A percentile compares a stretch with the other conserved stretches of the same genome.
Evolutionary conservation across 2,113 vertebrate species (phyloP).

Genomic region (Embiotoca jacksoni): DNA sequence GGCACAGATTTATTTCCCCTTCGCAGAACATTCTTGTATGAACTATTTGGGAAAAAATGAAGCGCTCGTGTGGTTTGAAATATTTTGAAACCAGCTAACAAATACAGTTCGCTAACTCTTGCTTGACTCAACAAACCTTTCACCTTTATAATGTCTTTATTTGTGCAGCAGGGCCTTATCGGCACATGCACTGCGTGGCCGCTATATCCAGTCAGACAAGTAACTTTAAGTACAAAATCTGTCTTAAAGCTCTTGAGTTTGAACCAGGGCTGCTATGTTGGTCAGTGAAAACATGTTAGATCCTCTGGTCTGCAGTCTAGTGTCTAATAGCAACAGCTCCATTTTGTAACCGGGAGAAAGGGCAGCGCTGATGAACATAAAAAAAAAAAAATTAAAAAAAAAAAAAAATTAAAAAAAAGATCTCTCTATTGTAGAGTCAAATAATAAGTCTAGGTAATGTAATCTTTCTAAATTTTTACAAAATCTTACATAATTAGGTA

Average conservation of each 20-base stretch:
- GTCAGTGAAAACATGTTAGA: too few relatives aligned
- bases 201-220: background rate
- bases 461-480: too few relatives aligned
- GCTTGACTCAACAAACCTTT: background rate
- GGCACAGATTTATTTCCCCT: conserved; percentile 14
- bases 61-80: background rate
- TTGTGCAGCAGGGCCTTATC: background rate
- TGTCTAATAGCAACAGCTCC: too few relatives aligned
- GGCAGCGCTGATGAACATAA: too few relatives aligned
- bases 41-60: background rate
- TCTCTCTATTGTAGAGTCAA: too few relatives aligned
- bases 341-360: too few relatives aligned
- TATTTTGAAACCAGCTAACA: background rate
- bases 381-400: too few relatives aligned
- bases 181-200: background rate
- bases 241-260: background rate
- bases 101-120: background rate
- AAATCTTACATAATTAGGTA: too few relatives aligned
- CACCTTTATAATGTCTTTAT: background rate
- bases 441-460: too few relatives aligned
- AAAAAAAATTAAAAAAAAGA: too few relatives aligned
- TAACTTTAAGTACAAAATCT: background rate
- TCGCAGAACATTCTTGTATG: conserved; percentile 21
- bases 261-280: too few relatives aligned
- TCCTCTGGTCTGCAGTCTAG: too few relatives aligned